A percentile compares a stretch with the other conserved stretches of the same genome.
These are phyloP conservation scores for Poecilia gillii DNA, from an alignment of 2,797 vertebrate genomes.

Conservation along the genomic window DNA sequence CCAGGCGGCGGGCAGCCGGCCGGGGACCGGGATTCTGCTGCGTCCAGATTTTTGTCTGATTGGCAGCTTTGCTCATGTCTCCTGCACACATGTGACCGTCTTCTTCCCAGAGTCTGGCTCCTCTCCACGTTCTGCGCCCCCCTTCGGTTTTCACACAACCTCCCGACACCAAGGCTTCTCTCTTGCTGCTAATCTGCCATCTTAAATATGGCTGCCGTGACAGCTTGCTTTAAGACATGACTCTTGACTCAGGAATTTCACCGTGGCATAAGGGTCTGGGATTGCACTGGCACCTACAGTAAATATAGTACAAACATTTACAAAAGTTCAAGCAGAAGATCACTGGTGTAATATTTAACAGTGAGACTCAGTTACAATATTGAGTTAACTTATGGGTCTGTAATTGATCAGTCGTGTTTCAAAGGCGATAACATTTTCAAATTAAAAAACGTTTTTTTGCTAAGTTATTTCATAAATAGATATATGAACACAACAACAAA, in stretches of 20 bases:
- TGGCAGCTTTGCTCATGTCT: constrained; percentile 42
- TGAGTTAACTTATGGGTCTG: too few relatives aligned
- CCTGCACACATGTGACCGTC: constrained; percentile 51
- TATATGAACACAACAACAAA: too few relatives aligned
- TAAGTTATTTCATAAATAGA: too few relatives aligned
- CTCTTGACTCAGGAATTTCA: constrained; percentile 21
- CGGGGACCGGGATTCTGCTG: constrained; percentile 67
- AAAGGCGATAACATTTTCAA: too few relatives aligned
- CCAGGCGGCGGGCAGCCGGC: constrained; percentile 34
- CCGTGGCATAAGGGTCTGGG: background rate
- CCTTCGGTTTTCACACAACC: constrained; percentile 30
- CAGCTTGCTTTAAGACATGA: constrained; percentile 30
- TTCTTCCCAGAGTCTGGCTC: constrained; percentile 30
- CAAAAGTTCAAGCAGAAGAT: background rate
- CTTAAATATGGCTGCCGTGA: constrained; percentile 40
- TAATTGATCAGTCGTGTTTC: too few relatives aligned
- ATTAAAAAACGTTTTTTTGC: too few relatives aligned
- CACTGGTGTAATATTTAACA: background rate
- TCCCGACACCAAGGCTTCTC: constrained; percentile 24
- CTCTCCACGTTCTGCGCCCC: background rate
- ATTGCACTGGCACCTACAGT: background rate
- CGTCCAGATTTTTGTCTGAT: constrained; percentile 55
- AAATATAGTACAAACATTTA: background rate
- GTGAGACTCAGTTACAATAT: too few relatives aligned
- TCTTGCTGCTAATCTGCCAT: constrained; percentile 50